These are phyloP conservation scores for Calliphora vicina DNA, from an alignment of 1,140 invertebrate genomes.

Conservation along the genomic window DNA sequence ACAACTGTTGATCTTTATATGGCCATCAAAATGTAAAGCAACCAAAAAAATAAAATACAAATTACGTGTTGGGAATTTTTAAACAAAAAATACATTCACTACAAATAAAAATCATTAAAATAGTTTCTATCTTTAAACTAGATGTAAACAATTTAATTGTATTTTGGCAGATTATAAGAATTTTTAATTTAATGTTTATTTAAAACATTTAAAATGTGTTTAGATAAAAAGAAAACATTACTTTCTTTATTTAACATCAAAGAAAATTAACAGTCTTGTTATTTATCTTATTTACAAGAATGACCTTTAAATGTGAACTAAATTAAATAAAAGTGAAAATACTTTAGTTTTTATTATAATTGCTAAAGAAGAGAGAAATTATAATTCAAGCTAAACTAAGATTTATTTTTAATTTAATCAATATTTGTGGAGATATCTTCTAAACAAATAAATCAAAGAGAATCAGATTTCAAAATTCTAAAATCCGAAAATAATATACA, in stretches of 20 bases:
- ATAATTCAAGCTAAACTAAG: no score
- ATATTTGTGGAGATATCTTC: no score
- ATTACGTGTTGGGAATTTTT: not conserved
- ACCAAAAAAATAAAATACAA: not conserved
- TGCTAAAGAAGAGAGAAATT: not conserved
- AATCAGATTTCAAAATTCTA: no score
- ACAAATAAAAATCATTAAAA: not conserved
- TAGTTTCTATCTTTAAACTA: not conserved
- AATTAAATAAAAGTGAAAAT: constrained; percentile 7
- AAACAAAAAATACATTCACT: not conserved
- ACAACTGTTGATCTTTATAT: not conserved
- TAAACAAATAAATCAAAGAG: no score
- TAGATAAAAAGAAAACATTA: no score
- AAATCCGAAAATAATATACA: no score
- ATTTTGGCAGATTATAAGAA: constrained; percentile 26
- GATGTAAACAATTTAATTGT: not conserved
- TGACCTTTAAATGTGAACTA: constrained; percentile 2
- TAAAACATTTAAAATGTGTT: not conserved
- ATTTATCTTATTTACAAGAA: not conserved
- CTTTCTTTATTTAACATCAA: not conserved
- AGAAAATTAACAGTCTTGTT: not conserved
- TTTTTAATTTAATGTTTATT: not conserved
- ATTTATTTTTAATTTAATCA: no score
- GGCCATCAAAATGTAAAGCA: not conserved
- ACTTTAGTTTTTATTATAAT: not conserved